Evolutionary conservation across 2,113 vertebrate genomes (phyloP).

Genomic region (Petroica traversi): DNA sequence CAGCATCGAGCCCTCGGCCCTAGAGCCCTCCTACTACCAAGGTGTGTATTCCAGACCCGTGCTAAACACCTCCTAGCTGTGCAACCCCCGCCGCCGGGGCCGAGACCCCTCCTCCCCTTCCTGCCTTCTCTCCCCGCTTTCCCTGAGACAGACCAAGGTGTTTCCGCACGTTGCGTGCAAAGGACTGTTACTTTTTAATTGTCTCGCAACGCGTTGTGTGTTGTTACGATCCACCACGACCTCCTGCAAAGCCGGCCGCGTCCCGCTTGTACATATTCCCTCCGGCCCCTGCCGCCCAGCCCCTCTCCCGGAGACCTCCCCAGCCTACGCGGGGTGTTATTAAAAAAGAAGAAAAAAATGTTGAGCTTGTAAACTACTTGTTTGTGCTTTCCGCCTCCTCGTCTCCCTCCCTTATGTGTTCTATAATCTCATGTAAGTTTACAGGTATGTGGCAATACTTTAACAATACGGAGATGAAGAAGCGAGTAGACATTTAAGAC

Average conservation of each 20-base stretch:
- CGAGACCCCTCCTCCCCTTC: background rate
- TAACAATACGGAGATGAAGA: constrained; percentile 68
- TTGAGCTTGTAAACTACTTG: constrained; percentile 79
- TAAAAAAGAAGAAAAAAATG: constrained; percentile 50
- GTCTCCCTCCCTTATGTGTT: background rate
- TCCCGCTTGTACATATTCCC: constrained; percentile 34
- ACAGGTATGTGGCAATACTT: constrained; percentile 82
- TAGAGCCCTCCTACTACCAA: constrained; percentile 97
- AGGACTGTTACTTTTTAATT: constrained; percentile 88
- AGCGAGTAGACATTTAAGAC: constrained; percentile 48
- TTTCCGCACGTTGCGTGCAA: constrained; percentile 74
- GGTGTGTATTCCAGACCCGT: constrained; percentile 97
- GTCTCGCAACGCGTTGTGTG: constrained; percentile 67
- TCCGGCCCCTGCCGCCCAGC: background rate
- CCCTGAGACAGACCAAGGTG: constrained; percentile 6
- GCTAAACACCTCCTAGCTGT: constrained; percentile 92
- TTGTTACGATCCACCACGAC: constrained; percentile 51
- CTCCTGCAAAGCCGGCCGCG: constrained; percentile 37
- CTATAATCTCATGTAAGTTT: constrained; percentile 70
- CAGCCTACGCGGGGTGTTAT: constrained; percentile 59
- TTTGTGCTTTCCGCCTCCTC: constrained; percentile 64
- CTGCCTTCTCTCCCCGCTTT: background rate
- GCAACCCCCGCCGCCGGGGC: background rate
- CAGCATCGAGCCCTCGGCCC: constrained; percentile 86
- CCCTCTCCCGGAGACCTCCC: background rate